Percentiles rank a stretch among this genome's conserved stretches.
Conservation (phyloP, 2,888 invertebrate genomes). For the Drosophila gaucha region DNA sequence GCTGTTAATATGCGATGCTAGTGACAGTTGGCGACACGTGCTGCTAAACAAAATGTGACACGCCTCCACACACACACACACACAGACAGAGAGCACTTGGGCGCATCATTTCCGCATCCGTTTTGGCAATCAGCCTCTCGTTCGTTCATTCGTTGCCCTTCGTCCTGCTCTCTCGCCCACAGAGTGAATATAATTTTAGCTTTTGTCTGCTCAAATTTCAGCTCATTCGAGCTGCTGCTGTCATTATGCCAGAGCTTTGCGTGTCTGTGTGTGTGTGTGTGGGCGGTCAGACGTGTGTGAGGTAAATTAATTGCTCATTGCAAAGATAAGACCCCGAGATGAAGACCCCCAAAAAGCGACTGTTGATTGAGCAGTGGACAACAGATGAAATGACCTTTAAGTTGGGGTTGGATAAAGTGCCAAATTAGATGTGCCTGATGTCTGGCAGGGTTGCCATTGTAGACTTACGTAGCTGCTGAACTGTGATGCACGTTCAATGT, state of each 20-base stretch:
- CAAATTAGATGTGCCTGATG: background rate
- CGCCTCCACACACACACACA: slow-evolving; percentile 13
- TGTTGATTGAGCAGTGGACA: slow-evolving; percentile 23
- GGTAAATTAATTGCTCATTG: slow-evolving; percentile 63
- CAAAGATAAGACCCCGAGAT: slow-evolving; percentile 31
- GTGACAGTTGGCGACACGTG: slow-evolving; percentile 63
- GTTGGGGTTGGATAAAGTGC: background rate
- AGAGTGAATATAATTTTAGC: slow-evolving; percentile 51
- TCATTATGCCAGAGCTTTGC: slow-evolving; percentile 21
- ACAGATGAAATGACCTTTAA: slow-evolving; percentile 1
- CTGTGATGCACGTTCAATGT: background rate
- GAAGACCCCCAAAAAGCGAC: slow-evolving; percentile 26
- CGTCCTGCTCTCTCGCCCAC: slow-evolving; percentile 1
- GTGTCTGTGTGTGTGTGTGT: background rate
- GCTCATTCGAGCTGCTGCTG: slow-evolving; percentile 27
- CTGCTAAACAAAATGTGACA: slow-evolving; percentile 71
- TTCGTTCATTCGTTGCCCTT: background rate
- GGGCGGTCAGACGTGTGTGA: slow-evolving; percentile 10
- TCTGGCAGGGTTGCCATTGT: background rate
- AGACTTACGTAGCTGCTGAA: no score
- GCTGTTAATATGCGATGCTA: slow-evolving; percentile 62
- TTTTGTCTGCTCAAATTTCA: slow-evolving; percentile 54
- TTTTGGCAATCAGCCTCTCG: slow-evolving; percentile 64
- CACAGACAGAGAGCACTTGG: slow-evolving; percentile 32
- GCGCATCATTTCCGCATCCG: slow-evolving; percentile 74